These are phyloP conservation scores for Chiloscyllium plagiosum DNA, from an alignment of 2,113 vertebrate species.

Conservation along the genomic window DNA sequence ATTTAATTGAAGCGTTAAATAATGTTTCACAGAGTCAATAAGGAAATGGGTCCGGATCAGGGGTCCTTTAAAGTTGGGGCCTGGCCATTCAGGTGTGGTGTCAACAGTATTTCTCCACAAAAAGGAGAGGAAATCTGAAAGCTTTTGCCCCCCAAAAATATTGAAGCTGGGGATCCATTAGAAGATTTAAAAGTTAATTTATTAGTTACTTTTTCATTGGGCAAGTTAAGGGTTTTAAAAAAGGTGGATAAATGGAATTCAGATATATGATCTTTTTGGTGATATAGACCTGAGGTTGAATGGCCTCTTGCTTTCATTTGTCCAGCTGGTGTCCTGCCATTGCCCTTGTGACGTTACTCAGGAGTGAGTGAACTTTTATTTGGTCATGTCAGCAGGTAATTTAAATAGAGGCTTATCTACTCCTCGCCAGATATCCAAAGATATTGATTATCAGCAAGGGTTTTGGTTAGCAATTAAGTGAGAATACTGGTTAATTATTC, in stretches of 20 bases:
- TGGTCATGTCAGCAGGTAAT: not conserved
- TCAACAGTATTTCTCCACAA: too few relatives aligned
- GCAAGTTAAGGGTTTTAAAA: not conserved
- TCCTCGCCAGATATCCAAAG: not conserved
- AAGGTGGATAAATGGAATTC: not conserved
- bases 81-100: too few relatives aligned
- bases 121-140: too few relatives aligned
- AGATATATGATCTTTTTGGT: not conserved
- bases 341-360: not conserved
- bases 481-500: not conserved
- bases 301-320: not conserved
- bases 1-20: not conserved
- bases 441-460: not conserved
- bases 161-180: not conserved
- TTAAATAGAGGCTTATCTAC: not conserved
- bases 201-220: not conserved
- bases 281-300: not conserved
- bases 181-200: not conserved
- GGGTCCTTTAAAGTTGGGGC: not conserved
- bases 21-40: not conserved
- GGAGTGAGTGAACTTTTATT: not conserved
- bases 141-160: too few relatives aligned
- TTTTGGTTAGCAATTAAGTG: not conserved
- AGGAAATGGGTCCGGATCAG: not conserved
- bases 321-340: not conserved